These are phyloP conservation scores for Bombyx huttoni DNA, from an alignment of 2,888 invertebrate species.

Conservation along the genomic window DNA sequence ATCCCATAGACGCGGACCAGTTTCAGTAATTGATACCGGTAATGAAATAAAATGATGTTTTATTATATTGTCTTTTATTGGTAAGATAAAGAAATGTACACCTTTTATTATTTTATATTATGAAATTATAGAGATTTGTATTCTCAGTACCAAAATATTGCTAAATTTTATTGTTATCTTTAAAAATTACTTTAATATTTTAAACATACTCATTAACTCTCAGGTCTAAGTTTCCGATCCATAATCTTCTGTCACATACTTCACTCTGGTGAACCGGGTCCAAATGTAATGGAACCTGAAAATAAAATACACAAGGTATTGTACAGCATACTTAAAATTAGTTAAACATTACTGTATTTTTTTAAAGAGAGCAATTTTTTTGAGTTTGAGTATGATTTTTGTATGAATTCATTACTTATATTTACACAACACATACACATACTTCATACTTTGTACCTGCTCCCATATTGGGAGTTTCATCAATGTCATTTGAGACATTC, in stretches of 20 bases:
- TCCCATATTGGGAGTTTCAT: too few species aligned
- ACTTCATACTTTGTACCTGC: too few species aligned
- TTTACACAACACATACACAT: too few species aligned
- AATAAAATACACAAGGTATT: constrained; percentile 18
- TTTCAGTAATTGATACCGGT: constrained; percentile 96
- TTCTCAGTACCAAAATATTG: too few species aligned
- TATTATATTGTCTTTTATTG: not conserved
- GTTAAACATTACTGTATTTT: not conserved
- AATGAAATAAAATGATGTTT: constrained; percentile 55
- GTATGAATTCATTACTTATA: too few species aligned
- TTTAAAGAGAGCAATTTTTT: too few species aligned
- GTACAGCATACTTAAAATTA: constrained; percentile 34
- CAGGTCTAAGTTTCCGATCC: constrained; percentile 94
- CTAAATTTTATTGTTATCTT: not conserved
- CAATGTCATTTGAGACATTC: too few species aligned
- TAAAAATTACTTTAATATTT: constrained; percentile 18
- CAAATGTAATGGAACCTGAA: constrained; percentile 64
- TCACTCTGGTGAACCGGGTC: constrained; percentile 69
- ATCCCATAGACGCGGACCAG: constrained; percentile 94
- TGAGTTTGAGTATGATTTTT: too few species aligned
- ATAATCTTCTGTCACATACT: constrained; percentile 80
- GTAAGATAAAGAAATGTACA: too few species aligned
- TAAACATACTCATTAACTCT: constrained; percentile 93
- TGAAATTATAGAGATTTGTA: too few species aligned
- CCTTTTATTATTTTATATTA: too few species aligned